Percentiles rank a stretch among this genome's conserved stretches.
These are phyloP conservation scores for Eilema griseolum DNA, from an alignment of 2,888 invertebrate species.

Conservation along the genomic window DNA sequence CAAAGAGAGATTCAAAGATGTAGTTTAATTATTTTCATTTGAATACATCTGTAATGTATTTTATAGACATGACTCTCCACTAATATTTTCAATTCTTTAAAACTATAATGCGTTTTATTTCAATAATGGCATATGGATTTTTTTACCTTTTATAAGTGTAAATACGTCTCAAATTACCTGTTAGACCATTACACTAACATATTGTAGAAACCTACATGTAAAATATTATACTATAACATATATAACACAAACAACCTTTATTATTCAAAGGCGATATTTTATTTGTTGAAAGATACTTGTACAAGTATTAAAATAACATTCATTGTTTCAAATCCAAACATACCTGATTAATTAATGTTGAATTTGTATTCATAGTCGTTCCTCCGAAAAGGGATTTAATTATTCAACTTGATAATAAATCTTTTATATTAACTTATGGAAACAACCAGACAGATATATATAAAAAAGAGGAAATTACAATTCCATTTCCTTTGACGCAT, in stretches of 20 bases:
- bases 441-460: slow-evolving; percentile 15
- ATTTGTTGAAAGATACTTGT: slow-evolving; percentile 6
- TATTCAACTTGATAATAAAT: slow-evolving; percentile 15
- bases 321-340: neutral
- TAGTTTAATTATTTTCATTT: neutral
- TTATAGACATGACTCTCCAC: neutral
- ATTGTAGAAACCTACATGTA: neutral
- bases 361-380: neutral
- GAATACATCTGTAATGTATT: neutral
- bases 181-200: neutral
- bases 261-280: slow-evolving; percentile 3
- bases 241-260: slow-evolving; percentile 5
- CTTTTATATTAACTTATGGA: slow-evolving; percentile 27
- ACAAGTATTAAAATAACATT: slow-evolving; percentile 1
- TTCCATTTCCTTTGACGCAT: slow-evolving; percentile 50
- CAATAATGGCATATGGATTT: neutral
- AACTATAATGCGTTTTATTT: neutral
- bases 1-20: neutral
- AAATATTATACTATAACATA: slow-evolving; percentile 2
- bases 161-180: neutral
- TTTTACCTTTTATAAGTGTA: slow-evolving; percentile 1
- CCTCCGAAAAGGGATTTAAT: slow-evolving; percentile 4
- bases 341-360: slow-evolving; percentile 1
- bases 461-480: slow-evolving; percentile 49
- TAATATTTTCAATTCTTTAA: neutral